A percentile compares a stretch with the other conserved stretches of the same genome.
These are phyloP conservation scores for Abramis brama DNA, from an alignment of 2,113 vertebrate species.

Conservation along the genomic window DNA sequence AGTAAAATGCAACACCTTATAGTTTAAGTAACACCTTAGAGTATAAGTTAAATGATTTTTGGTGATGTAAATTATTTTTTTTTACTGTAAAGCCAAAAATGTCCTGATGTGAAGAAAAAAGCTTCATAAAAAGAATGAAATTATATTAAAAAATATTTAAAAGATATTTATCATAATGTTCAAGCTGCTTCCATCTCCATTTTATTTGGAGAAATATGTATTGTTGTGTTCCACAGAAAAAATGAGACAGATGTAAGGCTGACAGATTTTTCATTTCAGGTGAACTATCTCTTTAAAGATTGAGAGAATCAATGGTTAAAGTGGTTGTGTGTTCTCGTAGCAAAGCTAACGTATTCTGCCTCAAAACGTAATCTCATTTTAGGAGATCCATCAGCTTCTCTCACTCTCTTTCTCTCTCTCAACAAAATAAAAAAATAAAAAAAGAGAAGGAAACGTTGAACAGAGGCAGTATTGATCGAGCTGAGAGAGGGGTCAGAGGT, in stretches of 20 bases:
- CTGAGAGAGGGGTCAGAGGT: slow-evolving; percentile 34
- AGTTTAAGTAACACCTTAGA: too few relatives aligned
- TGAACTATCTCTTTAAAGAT: background rate
- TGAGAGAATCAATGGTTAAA: background rate
- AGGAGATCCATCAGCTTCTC: slow-evolving; percentile 23
- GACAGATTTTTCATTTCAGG: background rate
- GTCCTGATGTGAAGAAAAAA: background rate
- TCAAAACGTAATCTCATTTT: slow-evolving; percentile 12
- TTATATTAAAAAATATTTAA: background rate
- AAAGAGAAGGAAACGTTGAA: slow-evolving; percentile 16
- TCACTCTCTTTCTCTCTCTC: background rate
- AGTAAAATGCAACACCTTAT: too few relatives aligned
- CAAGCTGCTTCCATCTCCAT: background rate
- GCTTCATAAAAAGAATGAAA: background rate
- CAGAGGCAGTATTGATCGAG: slow-evolving; percentile 36
- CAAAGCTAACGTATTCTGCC: slow-evolving; percentile 15
- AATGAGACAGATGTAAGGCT: background rate
- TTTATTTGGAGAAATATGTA: background rate
- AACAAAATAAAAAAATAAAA: background rate
- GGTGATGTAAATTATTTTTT: background rate
- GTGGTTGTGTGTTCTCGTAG: background rate
- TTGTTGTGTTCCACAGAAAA: background rate
- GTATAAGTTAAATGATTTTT: background rate
- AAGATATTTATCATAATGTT: too few relatives aligned
- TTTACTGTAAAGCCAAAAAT: background rate